Conservation (phyloP, 2,113 vertebrate genomes). For the Strix aluco region DNA sequence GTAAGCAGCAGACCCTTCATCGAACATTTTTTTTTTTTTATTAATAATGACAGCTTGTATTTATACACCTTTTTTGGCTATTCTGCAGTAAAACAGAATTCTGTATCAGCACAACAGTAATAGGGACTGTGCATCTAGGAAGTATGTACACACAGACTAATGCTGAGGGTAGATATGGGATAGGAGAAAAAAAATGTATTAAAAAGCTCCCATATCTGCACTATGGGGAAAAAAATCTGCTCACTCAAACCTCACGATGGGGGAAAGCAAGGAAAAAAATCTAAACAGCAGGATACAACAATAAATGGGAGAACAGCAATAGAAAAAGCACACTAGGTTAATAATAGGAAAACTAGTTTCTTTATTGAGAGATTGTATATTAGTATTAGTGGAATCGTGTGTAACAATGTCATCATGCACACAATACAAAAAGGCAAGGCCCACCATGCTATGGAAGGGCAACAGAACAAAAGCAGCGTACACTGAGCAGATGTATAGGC, state of each 20-base stretch:
- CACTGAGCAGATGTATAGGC: constrained; percentile 97
- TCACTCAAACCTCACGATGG: constrained; percentile 73
- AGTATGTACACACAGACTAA: constrained; percentile 44
- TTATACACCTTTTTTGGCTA: neutral
- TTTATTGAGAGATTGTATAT: constrained; percentile 99
- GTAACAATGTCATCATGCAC: constrained; percentile 95
- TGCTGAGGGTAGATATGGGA: constrained; percentile 64
- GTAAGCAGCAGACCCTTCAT: neutral
- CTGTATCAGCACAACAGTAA: constrained; percentile 1
- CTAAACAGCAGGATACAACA: constrained; percentile 83
- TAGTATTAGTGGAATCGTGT: constrained; percentile 97
- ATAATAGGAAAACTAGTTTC: constrained; percentile 94
- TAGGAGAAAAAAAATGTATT: neutral
- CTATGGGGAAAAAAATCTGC: constrained; percentile 50
- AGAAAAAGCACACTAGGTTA: constrained; percentile 89
- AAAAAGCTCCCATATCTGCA: constrained; percentile 60
- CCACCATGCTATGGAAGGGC: constrained; percentile 96
- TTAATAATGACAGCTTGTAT: neutral
- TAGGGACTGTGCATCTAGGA: constrained; percentile 12
- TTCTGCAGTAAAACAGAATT: constrained; percentile 27
- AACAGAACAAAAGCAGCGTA: constrained; percentile 98
- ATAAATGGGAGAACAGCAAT: constrained; percentile 85
- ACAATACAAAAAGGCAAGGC: constrained; percentile 92
- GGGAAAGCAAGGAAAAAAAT: constrained; percentile 72
- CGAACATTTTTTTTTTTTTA: neutral